Percentiles rank a stretch among this genome's conserved stretches.
Evolutionary conservation across 2,888 invertebrate genomes (phyloP).

Genomic region (Melanchra persicariae): DNA sequence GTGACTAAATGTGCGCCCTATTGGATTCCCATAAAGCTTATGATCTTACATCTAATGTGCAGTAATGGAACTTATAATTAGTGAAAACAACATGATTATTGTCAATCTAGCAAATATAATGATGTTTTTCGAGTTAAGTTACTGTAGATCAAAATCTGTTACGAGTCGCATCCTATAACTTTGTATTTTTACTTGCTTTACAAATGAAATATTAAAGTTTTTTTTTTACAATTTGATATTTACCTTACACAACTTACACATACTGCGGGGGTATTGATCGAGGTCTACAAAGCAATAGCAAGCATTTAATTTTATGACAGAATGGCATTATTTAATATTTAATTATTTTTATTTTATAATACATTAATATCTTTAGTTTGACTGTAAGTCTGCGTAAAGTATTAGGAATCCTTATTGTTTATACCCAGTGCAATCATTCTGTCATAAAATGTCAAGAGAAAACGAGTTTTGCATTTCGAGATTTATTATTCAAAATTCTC

Average conservation of each 20-base stretch:
- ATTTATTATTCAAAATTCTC: constrained; percentile 78
- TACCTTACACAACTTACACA: constrained; percentile 60
- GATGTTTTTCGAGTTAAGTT: constrained; percentile 69
- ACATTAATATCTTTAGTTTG: constrained; percentile 65
- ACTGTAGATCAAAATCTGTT: constrained; percentile 78
- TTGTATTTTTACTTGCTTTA: constrained; percentile 73
- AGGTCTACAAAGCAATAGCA: constrained; percentile 69
- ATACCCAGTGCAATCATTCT: constrained; percentile 77
- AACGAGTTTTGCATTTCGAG: constrained; percentile 72
- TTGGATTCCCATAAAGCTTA: constrained; percentile 62
- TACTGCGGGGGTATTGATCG: constrained; percentile 54
- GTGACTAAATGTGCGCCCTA: constrained; percentile 70
- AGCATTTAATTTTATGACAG: constrained; percentile 86
- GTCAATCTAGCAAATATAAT: constrained; percentile 61
- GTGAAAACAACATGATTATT: constrained; percentile 60
- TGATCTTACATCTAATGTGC: constrained; percentile 59
- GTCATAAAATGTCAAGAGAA: constrained; percentile 75
- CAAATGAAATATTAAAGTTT: constrained; percentile 67
- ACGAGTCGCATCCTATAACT: constrained; percentile 71
- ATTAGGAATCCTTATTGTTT: constrained; percentile 69
- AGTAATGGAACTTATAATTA: constrained; percentile 61
- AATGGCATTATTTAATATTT: constrained; percentile 75
- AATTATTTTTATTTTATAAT: constrained; percentile 65
- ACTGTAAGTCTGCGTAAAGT: constrained; percentile 70
- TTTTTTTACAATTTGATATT: constrained; percentile 72